Conservation (phyloP, 2,888 invertebrate species). For the Cryptus armator region DNA sequence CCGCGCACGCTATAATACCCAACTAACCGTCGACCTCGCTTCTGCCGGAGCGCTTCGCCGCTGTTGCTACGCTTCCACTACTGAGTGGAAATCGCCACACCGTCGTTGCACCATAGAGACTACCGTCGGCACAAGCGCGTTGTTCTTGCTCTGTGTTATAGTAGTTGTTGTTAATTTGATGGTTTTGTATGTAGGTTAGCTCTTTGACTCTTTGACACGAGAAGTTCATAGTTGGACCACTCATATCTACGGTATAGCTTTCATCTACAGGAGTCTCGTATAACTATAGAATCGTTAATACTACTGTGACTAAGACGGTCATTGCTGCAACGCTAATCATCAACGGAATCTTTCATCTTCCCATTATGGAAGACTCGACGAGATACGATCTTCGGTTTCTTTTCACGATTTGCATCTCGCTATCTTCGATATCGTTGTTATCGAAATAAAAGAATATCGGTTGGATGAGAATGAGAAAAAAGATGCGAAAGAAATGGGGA, state of each 20-base stretch:
- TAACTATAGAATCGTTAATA: not conserved
- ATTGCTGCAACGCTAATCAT: not conserved
- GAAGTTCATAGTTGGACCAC: constrained; percentile 6
- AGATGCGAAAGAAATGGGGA: too few species aligned
- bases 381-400: not conserved
- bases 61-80: constrained; percentile 36
- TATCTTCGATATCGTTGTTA: not conserved
- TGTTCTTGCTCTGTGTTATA: constrained; percentile 23
- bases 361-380: not conserved
- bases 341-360: not conserved
- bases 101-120: constrained; percentile 50
- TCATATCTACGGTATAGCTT: not conserved
- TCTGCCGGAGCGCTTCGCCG: constrained; percentile 57
- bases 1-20: constrained; percentile 70
- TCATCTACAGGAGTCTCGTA: not conserved
- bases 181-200: constrained; percentile 13
- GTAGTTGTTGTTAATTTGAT: constrained; percentile 48
- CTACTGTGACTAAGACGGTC: not conserved
- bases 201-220: constrained; percentile 33
- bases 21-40: constrained; percentile 70
- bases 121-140: constrained; percentile 23
- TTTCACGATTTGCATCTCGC: not conserved
- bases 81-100: constrained; percentile 50
- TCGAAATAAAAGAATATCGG: too few species aligned
- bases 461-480: too few species aligned